Evolutionary conservation across 1,140 invertebrate genomes (phyloP), one percentile per base, ranked within the genome.

Genomic region (Proales similis): DNA sequence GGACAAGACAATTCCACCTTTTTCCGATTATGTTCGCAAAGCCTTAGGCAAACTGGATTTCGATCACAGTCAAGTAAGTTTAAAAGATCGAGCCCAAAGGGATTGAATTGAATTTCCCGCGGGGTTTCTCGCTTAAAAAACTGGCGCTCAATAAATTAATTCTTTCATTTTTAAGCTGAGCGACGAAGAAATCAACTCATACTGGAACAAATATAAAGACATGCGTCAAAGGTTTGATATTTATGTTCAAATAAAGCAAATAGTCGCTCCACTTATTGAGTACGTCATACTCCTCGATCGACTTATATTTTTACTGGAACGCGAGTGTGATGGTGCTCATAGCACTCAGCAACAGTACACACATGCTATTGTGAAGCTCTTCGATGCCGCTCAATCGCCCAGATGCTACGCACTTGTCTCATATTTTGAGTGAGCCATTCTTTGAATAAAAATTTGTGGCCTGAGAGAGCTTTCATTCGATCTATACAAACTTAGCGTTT

Each of bases 221-320:
- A 57, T 57, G 51, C 39, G 45, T 17, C 20, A 22, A 11, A 39
- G 27, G 20, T 19, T 57, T 3, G 51, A 57, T 19, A 24, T 42
- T 42, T 57, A 57, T n/a, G 45, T 57, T 57, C 51, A 57, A 42
- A 19, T 57, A 42, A 57, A 57, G 45, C 45, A 57, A 19, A 20
- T 57, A n/a, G 11, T 57, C 14, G 51, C 51, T 9, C 51, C 51
- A 17, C 20, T 57, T 42, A 39, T 57, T 24, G 51, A 57, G 32
- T 57, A 57, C 20, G 27, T 57, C 11, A 57, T 57, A 29, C 32
- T 57, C 9, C 20, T 57, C 27, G 51, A 57, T 26, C 19, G 51
- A 27, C 45, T 57, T 29, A 57, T 57, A 29, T 57, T 42, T 57
- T 26, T 57, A 20, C 19, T 26, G 4, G 51, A 57, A 57, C 29